A percentile compares a stretch with the other conserved stretches of the same genome.
Evolutionary conservation across 2,113 vertebrate species (phyloP).

Genomic region (Tichodroma muraria): DNA sequence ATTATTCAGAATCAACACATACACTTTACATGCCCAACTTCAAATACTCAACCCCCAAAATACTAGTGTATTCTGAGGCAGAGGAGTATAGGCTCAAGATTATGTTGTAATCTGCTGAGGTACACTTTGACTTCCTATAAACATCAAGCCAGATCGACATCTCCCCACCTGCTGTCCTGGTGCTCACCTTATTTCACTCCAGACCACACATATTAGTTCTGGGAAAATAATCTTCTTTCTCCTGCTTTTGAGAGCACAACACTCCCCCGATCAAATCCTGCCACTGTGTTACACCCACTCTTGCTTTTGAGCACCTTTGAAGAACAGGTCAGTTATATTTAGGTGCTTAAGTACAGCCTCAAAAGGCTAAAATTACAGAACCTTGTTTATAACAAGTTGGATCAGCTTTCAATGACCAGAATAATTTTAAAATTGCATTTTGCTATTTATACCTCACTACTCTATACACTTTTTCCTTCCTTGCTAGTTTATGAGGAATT

Average conservation of each 20-base stretch:
- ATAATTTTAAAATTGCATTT: neutral
- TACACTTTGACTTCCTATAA: neutral
- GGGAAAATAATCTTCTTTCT: neutral
- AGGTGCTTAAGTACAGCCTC: neutral
- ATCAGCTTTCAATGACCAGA: constrained; percentile 23
- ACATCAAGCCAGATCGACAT: neutral
- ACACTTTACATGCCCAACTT: neutral
- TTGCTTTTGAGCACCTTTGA: neutral
- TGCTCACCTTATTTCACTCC: neutral
- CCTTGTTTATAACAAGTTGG: neutral
- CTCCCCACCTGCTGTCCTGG: neutral
- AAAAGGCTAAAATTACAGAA: constrained; percentile 19
- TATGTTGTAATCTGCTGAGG: neutral
- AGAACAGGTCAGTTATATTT: constrained; percentile 29
- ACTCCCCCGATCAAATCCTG: neutral
- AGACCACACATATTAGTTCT: neutral
- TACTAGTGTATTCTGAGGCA: neutral
- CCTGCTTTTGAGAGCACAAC: neutral
- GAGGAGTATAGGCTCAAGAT: neutral
- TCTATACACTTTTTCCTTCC: neutral
- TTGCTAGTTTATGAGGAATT: neutral
- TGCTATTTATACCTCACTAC: constrained; percentile 13
- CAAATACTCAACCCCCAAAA: neutral
- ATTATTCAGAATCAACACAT: neutral
- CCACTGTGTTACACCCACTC: neutral